phyloP scores from a whole-genome alignment of 2,888 invertebrate species.

The Cenopis cana region DNA sequence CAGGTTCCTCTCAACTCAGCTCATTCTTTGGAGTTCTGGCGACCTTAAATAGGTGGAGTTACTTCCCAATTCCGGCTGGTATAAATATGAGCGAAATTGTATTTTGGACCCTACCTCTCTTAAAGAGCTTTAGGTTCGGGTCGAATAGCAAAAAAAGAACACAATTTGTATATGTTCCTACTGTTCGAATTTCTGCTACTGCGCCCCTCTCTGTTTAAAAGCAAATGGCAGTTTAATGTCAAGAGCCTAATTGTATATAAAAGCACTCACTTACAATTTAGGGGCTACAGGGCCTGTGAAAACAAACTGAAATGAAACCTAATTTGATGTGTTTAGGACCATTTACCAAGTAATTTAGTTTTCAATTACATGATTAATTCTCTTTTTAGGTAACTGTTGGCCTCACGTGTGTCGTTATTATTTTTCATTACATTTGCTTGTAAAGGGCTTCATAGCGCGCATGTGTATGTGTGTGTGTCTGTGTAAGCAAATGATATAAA shows the following conservation, averaged over 20 bases:
- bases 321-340: neutral
- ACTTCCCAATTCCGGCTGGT: too few relatives aligned
- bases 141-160: too few relatives aligned
- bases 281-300: neutral
- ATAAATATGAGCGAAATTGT: too few relatives aligned
- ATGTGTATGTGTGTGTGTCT: too few relatives aligned
- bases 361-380: neutral
- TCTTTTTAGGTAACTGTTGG: neutral
- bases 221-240: conserved; percentile 18
- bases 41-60: too few relatives aligned
- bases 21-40: too few relatives aligned
- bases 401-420: neutral
- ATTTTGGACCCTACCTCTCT: too few relatives aligned
- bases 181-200: neutral
- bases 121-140: too few relatives aligned
- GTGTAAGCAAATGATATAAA: too few relatives aligned
- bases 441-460: too few relatives aligned
- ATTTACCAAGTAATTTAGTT: neutral
- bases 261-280: conserved; percentile 18
- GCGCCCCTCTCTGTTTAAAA: conserved; percentile 13
- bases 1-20: too few relatives aligned
- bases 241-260: conserved; percentile 23
- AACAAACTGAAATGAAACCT: neutral
- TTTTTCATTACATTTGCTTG: too few relatives aligned
- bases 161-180: neutral